A percentile compares a stretch with the other conserved stretches of the same genome.
These are phyloP conservation scores for Cheumatopsyche charites DNA, from an alignment of 1,140 invertebrate species.

Conservation along the genomic window DNA sequence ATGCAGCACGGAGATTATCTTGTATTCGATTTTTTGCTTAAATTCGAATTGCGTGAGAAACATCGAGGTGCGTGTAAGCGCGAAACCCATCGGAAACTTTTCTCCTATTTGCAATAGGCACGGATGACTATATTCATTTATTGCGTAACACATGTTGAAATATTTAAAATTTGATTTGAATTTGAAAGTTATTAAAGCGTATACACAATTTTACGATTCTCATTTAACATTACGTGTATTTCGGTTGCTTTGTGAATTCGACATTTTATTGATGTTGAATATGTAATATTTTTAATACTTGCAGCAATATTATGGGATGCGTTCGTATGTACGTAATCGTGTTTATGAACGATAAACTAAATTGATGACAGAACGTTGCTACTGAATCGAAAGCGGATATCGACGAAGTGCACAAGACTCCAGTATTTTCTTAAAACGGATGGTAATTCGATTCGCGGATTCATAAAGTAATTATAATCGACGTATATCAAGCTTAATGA, in stretches of 20 bases:
- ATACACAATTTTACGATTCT: no score
- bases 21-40: no score
- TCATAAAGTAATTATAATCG: constrained; percentile 5
- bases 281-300: constrained; percentile 1
- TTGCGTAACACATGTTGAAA: no score
- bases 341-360: constrained; percentile 16
- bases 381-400: not conserved
- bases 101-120: no score
- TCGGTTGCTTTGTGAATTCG: not conserved
- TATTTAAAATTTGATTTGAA: no score
- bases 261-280: constrained; percentile 1
- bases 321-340: not conserved
- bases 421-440: not conserved
- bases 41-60: not conserved
- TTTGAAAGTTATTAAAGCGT: no score
- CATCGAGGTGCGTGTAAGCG: not conserved
- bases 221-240: no score
- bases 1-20: not conserved
- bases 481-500: constrained; percentile 8
- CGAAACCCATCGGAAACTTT: not conserved
- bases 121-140: no score
- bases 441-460: not conserved
- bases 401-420: no score
- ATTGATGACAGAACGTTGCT: not conserved
- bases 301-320: not conserved